A percentile compares a stretch with the other conserved stretches of the same genome.
Evolutionary conservation across 2,113 vertebrate species (phyloP).

Genomic region (Mesitornis unicolor): DNA sequence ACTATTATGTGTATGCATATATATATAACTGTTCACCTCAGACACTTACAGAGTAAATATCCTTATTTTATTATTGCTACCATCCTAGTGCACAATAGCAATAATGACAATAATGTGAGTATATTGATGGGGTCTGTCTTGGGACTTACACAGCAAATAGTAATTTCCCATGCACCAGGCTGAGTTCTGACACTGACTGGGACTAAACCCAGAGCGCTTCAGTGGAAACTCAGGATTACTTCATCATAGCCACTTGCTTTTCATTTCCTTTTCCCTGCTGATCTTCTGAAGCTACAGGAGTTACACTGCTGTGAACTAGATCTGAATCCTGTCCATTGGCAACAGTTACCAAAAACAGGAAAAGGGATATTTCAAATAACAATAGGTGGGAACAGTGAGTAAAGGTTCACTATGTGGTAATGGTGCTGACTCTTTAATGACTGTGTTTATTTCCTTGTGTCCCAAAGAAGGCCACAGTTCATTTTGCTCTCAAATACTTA

Average conservation of each 20-base stretch:
- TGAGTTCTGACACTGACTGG: not conserved
- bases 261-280: constrained; percentile 40
- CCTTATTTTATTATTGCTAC: not conserved
- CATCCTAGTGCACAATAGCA: not conserved
- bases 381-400: constrained; percentile 61
- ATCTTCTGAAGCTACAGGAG: not conserved
- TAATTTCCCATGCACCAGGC: not conserved
- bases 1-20: not conserved
- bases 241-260: constrained; percentile 15
- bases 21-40: not conserved
- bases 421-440: constrained; percentile 55
- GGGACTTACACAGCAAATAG: not conserved
- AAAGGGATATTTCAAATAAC: constrained; percentile 63
- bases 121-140: not conserved
- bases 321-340: constrained; percentile 42
- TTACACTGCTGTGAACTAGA: constrained; percentile 31
- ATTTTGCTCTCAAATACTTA: not conserved
- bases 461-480: constrained; percentile 46
- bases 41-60: not conserved
- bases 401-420: constrained; percentile 56
- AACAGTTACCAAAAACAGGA: constrained; percentile 51
- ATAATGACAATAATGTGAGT: not conserved
- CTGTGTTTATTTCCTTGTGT: constrained; percentile 50
- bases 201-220: not conserved
- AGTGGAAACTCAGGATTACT: constrained; percentile 30